Evolutionary conservation across 2,113 vertebrate species (phyloP).

Genomic region (Thunnus maccoyii): DNA sequence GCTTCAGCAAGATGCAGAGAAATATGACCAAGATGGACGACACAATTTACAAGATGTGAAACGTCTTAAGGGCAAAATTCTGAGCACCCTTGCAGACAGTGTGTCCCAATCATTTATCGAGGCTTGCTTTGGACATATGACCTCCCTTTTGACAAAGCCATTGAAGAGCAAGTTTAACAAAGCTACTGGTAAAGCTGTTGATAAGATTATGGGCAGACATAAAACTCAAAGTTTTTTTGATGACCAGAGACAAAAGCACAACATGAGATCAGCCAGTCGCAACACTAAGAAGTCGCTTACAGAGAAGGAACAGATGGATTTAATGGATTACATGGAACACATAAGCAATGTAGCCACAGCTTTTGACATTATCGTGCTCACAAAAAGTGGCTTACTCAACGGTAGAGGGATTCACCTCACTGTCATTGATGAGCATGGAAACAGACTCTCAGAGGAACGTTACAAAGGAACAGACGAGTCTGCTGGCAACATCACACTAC

Average conservation of each 20-base stretch:
- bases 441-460: neutral
- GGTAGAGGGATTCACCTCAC: neutral
- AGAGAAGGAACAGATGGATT: neutral
- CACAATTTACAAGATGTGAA: neutral
- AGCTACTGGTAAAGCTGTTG: neutral
- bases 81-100: neutral
- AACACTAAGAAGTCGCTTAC: neutral
- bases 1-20: neutral
- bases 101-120: neutral
- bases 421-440: neutral
- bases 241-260: neutral
- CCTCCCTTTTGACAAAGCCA: neutral
- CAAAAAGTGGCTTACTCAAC: neutral
- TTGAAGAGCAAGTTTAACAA: neutral
- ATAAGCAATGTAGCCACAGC: neutral
- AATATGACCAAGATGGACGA: neutral
- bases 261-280: neutral
- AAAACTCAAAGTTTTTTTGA: neutral
- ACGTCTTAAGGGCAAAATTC: neutral
- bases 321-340: neutral
- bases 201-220: neutral
- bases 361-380: neutral
- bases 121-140: neutral
- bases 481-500: neutral
- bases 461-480: neutral